A percentile compares a stretch with the other conserved stretches of the same genome.
These are phyloP conservation scores for Ictalurus punctatus DNA, from an alignment of 2,113 vertebrate species.

Conservation along the genomic window DNA sequence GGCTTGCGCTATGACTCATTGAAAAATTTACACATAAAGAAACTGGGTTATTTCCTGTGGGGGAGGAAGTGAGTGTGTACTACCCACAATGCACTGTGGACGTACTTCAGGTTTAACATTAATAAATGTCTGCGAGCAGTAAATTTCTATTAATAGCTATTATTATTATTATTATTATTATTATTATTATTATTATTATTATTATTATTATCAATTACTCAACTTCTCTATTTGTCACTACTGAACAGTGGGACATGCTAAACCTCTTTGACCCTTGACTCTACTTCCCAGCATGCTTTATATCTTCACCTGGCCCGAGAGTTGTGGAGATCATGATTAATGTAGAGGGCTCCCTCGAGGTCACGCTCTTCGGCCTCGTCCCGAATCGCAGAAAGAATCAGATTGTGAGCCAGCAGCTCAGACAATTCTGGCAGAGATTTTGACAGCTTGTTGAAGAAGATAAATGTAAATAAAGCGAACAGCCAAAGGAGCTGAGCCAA, in stretches of 20 bases:
- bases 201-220: conserved; percentile 47
- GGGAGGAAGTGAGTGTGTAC: background rate
- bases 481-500: conserved; percentile 40
- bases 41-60: background rate
- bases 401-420: conserved; percentile 67
- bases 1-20: background rate
- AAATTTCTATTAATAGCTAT: background rate
- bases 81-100: background rate
- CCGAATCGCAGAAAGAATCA: conserved; percentile 64
- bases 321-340: conserved; percentile 62
- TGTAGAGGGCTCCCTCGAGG: conserved; percentile 62
- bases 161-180: background rate
- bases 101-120: background rate
- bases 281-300: conserved; percentile 57
- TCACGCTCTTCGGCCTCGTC: conserved; percentile 63
- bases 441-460: conserved; percentile 57
- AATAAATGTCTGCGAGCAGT: background rate
- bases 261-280: conserved; percentile 54
- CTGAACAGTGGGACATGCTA: conserved; percentile 44
- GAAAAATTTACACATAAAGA: background rate
- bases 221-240: conserved; percentile 58
- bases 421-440: conserved; percentile 50
- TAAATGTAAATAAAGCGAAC: conserved; percentile 44
- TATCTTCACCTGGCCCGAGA: conserved; percentile 69
- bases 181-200: conserved; percentile 13